A percentile compares a stretch with the other conserved stretches of the same genome.
Evolutionary conservation across 2,113 vertebrate genomes (phyloP).

Genomic region (Plestiodon gilberti): DNA sequence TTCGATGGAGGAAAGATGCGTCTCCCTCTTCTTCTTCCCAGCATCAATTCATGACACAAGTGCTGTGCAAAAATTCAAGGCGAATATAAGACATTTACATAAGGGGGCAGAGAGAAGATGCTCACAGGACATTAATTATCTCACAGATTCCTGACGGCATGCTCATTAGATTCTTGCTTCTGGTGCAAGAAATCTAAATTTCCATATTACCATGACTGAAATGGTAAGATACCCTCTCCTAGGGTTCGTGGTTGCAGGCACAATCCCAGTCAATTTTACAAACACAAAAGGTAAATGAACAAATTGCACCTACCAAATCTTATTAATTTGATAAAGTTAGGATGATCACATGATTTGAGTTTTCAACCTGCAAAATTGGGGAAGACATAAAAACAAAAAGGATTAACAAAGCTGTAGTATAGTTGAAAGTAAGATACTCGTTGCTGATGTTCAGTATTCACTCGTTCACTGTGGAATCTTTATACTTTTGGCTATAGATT

Average conservation of each 20-base stretch:
- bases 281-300: background rate
- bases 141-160: background rate
- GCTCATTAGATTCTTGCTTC: background rate
- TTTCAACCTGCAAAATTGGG: background rate
- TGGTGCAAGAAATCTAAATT: background rate
- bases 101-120: background rate
- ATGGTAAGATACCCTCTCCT: background rate
- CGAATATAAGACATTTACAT: background rate
- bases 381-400: no score
- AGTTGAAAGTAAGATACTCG: background rate
- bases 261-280: background rate
- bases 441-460: conserved; percentile 7
- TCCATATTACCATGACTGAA: background rate
- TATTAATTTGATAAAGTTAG: background rate
- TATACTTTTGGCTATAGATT: conserved; percentile 30
- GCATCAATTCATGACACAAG: background rate
- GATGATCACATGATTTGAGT: background rate
- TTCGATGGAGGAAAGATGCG: no score
- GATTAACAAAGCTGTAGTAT: background rate
- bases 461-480: background rate
- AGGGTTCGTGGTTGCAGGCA: background rate
- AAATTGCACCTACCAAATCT: background rate
- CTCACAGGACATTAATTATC: conserved; percentile 8
- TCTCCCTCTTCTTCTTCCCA: background rate
- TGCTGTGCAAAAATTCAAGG: background rate